Evolutionary conservation across 2,888 invertebrate species (phyloP), one percentile per base, ranked within the genome.

Genomic region (Villa cingulata): DNA sequence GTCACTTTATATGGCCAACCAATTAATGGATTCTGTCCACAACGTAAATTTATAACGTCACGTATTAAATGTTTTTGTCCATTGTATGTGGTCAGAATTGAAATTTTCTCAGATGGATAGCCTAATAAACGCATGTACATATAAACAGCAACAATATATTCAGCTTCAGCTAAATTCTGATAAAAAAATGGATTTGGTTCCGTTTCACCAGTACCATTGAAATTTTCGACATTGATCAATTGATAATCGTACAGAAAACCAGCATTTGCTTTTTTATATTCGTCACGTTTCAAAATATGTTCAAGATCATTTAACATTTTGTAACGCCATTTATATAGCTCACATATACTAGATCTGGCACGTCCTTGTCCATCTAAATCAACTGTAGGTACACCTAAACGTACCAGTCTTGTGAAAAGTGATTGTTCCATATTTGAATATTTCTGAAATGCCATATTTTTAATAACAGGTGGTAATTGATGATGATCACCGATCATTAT

Each of bases 401-500:
- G 75, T 15, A 99, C 96, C 65, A 98, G 82, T 54, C 98, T 76
- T 0, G 97, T 94, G 68, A 99, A 99, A 38, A 99, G 74, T 46
- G 94, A 94, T 72, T 99, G 98, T 62, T 99, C 98, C 97, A 99
- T 97, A 63, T 99, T 99, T 46, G 92, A 95, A 70, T 94, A 98
- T 66, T 99, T 99, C 70, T 99, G 97, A 72, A 98, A 98, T 9
- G 98, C 97, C 90, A 97, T 96, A 69, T 99, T 99, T 72, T 99
- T 98, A 41, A 99, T 96, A 14, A 99, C 96, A 0, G 98, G 98
- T 0, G 98, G 98, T 57, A 99, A 73, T 70, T 99, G 98, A 70
- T 98, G 95, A 70, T 99, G 98, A 71, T 89, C 97, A 0, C 98
- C 98, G 60, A 99, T 99, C 98, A 99, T 99, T 58, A 99, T 96